Percentiles rank a stretch among this genome's conserved stretches.
phyloP scores from a whole-genome alignment of 1,140 invertebrate genomes.

The Plectrocnemia conspersa region DNA sequence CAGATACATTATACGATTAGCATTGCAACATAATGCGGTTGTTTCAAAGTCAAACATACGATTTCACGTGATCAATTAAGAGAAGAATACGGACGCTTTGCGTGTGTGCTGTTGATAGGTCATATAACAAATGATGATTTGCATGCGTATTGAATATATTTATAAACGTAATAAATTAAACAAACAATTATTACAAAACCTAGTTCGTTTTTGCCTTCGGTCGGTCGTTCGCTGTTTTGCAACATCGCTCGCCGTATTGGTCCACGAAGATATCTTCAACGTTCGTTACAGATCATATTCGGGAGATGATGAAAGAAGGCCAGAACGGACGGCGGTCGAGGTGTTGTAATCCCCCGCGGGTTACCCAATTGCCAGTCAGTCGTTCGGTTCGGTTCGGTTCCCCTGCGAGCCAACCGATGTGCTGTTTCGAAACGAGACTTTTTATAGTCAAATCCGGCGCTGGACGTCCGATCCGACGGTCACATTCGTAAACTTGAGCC shows the following conservation, averaged over 20 bases:
- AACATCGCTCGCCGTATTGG: background rate
- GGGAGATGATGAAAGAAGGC: slow-evolving; percentile 24
- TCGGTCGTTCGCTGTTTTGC: background rate
- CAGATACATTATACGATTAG: no score
- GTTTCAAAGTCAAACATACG: no score
- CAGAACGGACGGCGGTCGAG: slow-evolving; percentile 19
- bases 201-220: no score
- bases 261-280: slow-evolving; percentile 12
- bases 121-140: no score
- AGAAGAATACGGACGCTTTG: no score
- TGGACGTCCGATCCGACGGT: slow-evolving; percentile 2
- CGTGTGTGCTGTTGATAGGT: no score
- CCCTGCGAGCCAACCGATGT: slow-evolving; percentile 5
- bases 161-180: no score
- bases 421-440: slow-evolving; percentile 31
- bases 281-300: slow-evolving; percentile 25
- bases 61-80: no score
- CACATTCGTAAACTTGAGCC: slow-evolving; percentile 8
- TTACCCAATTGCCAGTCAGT: slow-evolving; percentile 13
- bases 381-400: slow-evolving; percentile 6
- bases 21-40: no score
- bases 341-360: slow-evolving; percentile 20
- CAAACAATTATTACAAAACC: no score
- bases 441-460: slow-evolving; percentile 32
- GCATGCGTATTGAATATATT: no score